A percentile compares a stretch with the other conserved stretches of the same genome.
Evolutionary conservation across 2,797 vertebrate species (phyloP).

Genomic region (Tangara arthus): DNA sequence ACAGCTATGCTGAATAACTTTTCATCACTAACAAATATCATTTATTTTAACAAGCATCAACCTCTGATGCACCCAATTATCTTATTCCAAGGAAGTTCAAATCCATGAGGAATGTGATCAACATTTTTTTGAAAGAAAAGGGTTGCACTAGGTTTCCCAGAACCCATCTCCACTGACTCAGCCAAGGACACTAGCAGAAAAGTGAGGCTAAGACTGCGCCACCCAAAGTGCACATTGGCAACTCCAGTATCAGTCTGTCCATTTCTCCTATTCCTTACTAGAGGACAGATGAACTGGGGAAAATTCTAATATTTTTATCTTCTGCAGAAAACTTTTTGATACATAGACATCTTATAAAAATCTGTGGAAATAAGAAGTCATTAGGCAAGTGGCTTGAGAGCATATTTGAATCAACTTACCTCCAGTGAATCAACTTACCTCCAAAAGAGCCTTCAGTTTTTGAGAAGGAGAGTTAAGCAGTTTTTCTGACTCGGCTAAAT

Average conservation of each 20-base stretch:
- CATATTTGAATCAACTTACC: not conserved
- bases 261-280: not conserved
- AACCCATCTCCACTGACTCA: not conserved
- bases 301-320: not conserved
- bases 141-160: not conserved
- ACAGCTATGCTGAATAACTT: not conserved
- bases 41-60: not conserved
- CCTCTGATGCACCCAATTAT: not conserved
- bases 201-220: not conserved
- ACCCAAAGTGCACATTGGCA: not conserved
- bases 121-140: not conserved
- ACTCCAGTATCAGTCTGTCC: not conserved
- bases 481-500: not conserved
- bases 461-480: not conserved
- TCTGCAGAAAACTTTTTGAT: not conserved
- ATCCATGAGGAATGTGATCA: rapidly evolving
- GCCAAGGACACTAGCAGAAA: not conserved
- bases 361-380: not conserved
- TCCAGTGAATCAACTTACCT: not conserved
- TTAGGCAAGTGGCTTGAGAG: not conserved
- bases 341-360: not conserved
- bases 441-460: not conserved
- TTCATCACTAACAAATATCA: not conserved
- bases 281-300: not conserved
- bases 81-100: not conserved